These are phyloP conservation scores for Alectoris magna DNA, from an alignment of 2,797 vertebrate species.

Conservation along the genomic window DNA sequence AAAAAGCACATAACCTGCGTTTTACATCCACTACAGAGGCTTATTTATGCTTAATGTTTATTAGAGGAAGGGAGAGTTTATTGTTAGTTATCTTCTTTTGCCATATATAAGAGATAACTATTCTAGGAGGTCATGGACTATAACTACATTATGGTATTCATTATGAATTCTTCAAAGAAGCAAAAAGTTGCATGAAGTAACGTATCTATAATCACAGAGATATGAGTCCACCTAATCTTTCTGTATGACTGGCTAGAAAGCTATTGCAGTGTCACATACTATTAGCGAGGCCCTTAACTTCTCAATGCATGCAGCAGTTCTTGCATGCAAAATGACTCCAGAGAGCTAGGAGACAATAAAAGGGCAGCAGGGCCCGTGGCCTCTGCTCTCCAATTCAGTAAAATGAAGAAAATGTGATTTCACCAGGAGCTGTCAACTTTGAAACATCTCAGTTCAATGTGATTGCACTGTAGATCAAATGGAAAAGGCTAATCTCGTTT, in stretches of 20 bases:
- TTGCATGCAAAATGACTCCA: slow-evolving; percentile 66
- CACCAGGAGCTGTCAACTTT: slow-evolving; percentile 57
- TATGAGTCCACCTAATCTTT: slow-evolving; percentile 55
- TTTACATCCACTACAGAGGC: background rate
- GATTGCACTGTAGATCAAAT: slow-evolving; percentile 74
- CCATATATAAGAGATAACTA: background rate
- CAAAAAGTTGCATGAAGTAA: slow-evolving; percentile 24
- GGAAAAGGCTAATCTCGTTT: slow-evolving; percentile 71
- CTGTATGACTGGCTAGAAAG: slow-evolving; percentile 62
- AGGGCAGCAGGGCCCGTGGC: slow-evolving; percentile 46
- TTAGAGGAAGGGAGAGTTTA: background rate
- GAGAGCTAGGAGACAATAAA: slow-evolving; percentile 67
- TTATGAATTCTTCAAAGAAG: slow-evolving; percentile 34
- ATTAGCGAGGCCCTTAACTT: slow-evolving; percentile 59
- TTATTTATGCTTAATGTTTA: background rate
- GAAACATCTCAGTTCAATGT: slow-evolving; percentile 72
- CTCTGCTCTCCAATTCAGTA: slow-evolving; percentile 67
- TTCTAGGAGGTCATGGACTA: background rate
- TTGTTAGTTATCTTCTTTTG: background rate
- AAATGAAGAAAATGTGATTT: slow-evolving; percentile 73
- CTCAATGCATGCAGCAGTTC: slow-evolving; percentile 48
- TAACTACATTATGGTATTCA: background rate
- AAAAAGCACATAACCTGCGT: background rate
- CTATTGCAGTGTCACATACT: slow-evolving; percentile 63
- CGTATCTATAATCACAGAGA: slow-evolving; percentile 68